Evolutionary conservation across 2,888 invertebrate genomes (phyloP), one percentile per base, ranked within the genome.

Genomic region (Dryobotodes eremita): DNA sequence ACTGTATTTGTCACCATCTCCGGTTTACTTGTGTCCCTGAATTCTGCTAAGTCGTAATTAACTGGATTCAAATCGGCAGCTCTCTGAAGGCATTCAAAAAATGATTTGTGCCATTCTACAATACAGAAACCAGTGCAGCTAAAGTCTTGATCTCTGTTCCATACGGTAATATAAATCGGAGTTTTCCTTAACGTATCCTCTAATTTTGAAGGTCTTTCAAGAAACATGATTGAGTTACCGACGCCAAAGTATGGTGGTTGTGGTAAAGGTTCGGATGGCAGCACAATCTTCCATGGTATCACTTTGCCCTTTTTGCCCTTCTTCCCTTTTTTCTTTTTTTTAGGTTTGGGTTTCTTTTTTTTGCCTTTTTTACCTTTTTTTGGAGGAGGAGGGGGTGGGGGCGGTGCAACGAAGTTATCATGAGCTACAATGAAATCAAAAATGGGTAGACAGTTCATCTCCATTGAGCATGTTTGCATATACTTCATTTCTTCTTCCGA

Each of bases 401-500:
- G 95, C 4, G 97, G 97, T 8, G 96, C 92, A 2, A 96, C 88
- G 72, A 97, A 97, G 71, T 97, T 97, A 79, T 97, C 97, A 80
- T 97, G 97, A n/a, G 96, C 96, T 13, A 97, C 92, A 76, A 94
- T 94, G 76, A 97, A 97, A 83, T 97, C 95, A 86, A 97, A 97
- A 26, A 97, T 76, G 3, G 97, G 96, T 36, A 95, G 84, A 83
- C 97, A 97, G 71, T 93, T 94, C 94, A 97, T 95, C 90, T 96
- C 94, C 90, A 96, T 88, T 1, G 96, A 95, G 82, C 97, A 97
- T 5, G 96, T 95, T 92, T 95, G 94, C 95, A 96, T 94, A 78
- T 92, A 97, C 84, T 96, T 96, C 91, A 96, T 89, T 92, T 97
- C 97, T 92, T 97, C 97, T 90, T 96, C 96, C 0, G 96, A 95